A percentile compares a stretch with the other conserved stretches of the same genome.
These are phyloP conservation scores for Pluvialis apricaria DNA, from an alignment of 2,113 vertebrate species.

Conservation along the genomic window DNA sequence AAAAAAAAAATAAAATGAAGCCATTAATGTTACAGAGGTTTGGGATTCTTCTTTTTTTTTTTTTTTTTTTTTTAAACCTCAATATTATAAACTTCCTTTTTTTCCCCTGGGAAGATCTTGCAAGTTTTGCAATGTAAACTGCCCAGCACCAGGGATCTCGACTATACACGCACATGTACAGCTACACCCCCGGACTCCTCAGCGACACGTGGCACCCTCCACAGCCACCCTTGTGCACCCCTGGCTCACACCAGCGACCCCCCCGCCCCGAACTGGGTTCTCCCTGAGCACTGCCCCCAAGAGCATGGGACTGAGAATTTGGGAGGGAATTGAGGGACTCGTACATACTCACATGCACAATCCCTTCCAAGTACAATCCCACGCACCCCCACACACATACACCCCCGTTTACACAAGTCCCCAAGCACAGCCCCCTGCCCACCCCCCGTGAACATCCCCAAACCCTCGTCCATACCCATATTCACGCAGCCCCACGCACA, in stretches of 20 bases:
- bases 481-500: background rate
- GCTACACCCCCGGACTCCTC: rapidly evolving
- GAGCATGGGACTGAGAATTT: rapidly evolving
- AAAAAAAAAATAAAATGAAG: background rate
- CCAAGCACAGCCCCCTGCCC: background rate
- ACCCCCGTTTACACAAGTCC: background rate
- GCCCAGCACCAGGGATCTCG: background rate
- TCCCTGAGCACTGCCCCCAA: background rate
- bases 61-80: background rate
- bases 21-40: background rate
- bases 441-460: background rate
- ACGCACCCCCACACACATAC: rapidly evolving
- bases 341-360: rapidly evolving
- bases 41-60: background rate
- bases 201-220: background rate
- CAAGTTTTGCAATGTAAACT: background rate
- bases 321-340: background rate
- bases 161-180: background rate
- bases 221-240: background rate
- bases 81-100: background rate
- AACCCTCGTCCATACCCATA: too few relatives aligned
- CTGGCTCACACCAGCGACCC: background rate
- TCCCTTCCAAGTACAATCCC: background rate
- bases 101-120: conserved; percentile 17
- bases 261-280: too few relatives aligned